These are phyloP conservation scores for Metallyticus violacea DNA, from an alignment of 2,888 invertebrate genomes.

Conservation along the genomic window DNA sequence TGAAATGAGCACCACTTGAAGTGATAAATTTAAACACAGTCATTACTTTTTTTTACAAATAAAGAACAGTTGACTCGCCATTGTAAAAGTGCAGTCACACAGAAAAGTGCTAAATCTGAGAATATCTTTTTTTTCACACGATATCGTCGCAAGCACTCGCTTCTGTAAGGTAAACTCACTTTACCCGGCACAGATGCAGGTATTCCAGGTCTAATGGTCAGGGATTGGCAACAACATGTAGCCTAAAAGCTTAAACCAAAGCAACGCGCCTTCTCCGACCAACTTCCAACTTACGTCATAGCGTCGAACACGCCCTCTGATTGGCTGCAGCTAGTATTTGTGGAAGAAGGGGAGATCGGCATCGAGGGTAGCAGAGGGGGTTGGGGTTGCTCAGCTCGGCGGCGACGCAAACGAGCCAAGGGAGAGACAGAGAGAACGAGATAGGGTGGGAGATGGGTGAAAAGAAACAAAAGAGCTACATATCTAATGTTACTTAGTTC, in stretches of 20 bases:
- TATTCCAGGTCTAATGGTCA: neutral
- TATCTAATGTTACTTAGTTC: neutral
- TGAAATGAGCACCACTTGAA: neutral
- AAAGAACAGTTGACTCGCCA: neutral
- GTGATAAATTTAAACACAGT: neutral
- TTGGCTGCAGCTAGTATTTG: neutral
- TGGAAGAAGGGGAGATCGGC: neutral
- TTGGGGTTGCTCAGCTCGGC: neutral
- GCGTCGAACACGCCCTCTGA: neutral
- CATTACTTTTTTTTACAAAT: neutral
- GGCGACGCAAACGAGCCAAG: neutral
- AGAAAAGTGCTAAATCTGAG: neutral
- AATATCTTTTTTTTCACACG: neutral
- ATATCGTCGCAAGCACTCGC: neutral
- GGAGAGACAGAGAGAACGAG: neutral
- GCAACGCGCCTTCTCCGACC: neutral
- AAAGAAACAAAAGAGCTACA: neutral
- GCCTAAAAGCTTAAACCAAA: neutral
- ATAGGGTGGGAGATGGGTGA: neutral
- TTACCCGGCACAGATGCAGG: neutral
- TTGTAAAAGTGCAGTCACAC: neutral
- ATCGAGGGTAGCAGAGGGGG: neutral
- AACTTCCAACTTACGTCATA: constrained; percentile 1
- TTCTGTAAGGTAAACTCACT: neutral
- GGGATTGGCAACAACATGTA: neutral